Evolutionary conservation across 2,888 invertebrate species (phyloP).

Genomic region (Cecidostiba fungosa): DNA sequence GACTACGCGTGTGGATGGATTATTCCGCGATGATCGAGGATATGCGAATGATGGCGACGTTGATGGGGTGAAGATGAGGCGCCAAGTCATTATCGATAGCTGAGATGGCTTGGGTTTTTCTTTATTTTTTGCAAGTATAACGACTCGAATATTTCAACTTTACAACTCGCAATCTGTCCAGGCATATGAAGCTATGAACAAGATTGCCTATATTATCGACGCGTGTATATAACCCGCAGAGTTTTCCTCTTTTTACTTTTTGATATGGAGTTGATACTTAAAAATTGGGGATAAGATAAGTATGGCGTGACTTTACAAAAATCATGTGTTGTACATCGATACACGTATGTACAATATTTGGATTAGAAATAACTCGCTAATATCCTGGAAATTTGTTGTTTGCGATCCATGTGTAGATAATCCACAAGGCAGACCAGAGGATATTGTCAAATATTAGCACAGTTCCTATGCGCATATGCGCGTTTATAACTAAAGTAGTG

Average conservation of each 20-base stretch:
- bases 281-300: not conserved
- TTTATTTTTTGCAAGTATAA: not conserved
- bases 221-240: no score
- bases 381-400: constrained; percentile 16
- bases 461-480: constrained; percentile 2
- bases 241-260: not conserved
- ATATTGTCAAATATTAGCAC: constrained; percentile 47
- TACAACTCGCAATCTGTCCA: not conserved
- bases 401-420: not conserved
- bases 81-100: constrained; percentile 27
- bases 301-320: not conserved
- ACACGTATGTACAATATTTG: constrained; percentile 38
- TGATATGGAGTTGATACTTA: constrained; percentile 2
- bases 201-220: not conserved
- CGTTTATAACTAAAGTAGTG: not conserved
- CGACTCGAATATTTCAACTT: not conserved
- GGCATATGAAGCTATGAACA: not conserved
- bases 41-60: not conserved
- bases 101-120: not conserved
- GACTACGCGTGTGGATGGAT: not conserved
- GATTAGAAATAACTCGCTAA: constrained; percentile 18
- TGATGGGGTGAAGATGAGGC: constrained; percentile 28
- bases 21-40: not conserved
- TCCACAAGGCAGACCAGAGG: constrained; percentile 3
- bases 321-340: no score